Evolutionary conservation across 2,888 invertebrate genomes (phyloP).

Genomic region (Conops quadrifasciatus): DNA sequence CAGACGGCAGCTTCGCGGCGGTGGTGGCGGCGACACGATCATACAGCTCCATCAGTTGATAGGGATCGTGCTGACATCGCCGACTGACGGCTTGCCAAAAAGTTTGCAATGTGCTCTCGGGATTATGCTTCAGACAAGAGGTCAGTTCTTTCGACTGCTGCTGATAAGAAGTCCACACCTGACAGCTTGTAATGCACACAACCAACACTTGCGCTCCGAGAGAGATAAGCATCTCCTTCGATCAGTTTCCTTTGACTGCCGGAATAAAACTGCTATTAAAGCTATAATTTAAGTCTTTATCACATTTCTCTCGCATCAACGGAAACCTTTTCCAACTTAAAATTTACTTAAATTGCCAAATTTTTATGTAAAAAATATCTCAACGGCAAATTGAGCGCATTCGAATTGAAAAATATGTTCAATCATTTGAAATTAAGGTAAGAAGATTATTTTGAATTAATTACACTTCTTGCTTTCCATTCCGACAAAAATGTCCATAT

Average conservation of each 20-base stretch:
- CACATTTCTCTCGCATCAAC: too few relatives aligned
- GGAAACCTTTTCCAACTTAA: too few relatives aligned
- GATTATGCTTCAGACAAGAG: slow-evolving; percentile 37
- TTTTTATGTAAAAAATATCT: too few relatives aligned
- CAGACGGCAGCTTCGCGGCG: neutral
- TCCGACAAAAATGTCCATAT: too few relatives aligned
- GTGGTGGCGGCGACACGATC: slow-evolving; percentile 19
- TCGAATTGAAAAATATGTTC: too few relatives aligned
- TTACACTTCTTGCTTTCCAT: too few relatives aligned
- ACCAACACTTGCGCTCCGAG: neutral
- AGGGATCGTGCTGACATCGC: slow-evolving; percentile 38
- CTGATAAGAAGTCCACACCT: slow-evolving; percentile 8
- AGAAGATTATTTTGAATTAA: too few relatives aligned
- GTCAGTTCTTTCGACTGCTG: slow-evolving; percentile 30
- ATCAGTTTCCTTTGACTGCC: neutral
- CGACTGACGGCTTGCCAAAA: slow-evolving; percentile 40
- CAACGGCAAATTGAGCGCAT: too few relatives aligned
- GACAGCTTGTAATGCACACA: neutral
- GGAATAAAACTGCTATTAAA: neutral
- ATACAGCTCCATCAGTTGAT: slow-evolving; percentile 37
- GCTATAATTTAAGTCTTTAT: too few relatives aligned
- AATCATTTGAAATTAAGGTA: too few relatives aligned
- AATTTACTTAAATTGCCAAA: too few relatives aligned
- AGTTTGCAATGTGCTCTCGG: slow-evolving; percentile 35
- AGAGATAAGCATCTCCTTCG: neutral